Evolutionary conservation across 2,888 invertebrate species (phyloP).

Genomic region (Drosophila diplacantha): DNA sequence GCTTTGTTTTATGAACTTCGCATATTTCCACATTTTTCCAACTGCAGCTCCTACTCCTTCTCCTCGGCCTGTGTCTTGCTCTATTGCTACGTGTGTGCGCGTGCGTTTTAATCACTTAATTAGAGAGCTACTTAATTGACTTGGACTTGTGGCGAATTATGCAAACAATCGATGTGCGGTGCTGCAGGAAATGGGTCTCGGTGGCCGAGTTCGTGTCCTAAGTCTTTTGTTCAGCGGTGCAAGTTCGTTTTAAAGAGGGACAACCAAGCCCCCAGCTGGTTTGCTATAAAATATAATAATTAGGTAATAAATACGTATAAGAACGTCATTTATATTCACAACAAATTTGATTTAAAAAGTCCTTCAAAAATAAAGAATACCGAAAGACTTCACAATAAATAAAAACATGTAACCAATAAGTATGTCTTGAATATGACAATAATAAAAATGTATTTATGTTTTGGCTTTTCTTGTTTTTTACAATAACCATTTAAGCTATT

Average conservation of each 20-base stretch:
- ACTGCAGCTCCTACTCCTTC: background rate
- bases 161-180: slow-evolving; percentile 53
- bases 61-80: background rate
- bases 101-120: slow-evolving; percentile 72
- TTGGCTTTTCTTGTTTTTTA: background rate
- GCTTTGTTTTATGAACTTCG: slow-evolving; percentile 58
- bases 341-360: background rate
- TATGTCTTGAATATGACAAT: too few relatives aligned
- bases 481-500: background rate
- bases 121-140: slow-evolving; percentile 65
- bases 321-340: background rate
- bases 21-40: slow-evolving; percentile 58
- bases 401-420: background rate
- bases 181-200: slow-evolving; percentile 57
- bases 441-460: too few relatives aligned
- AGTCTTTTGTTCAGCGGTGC: slow-evolving; percentile 61
- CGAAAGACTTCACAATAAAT: background rate
- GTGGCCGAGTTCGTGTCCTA: slow-evolving; percentile 63
- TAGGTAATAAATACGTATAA: background rate
- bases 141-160: slow-evolving; percentile 56
- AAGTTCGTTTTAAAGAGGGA: slow-evolving; percentile 13
- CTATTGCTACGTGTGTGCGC: slow-evolving; percentile 30
- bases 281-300: background rate
- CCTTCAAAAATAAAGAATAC: background rate
- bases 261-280: background rate